Evolutionary conservation across 2,888 invertebrate genomes (phyloP), one percentile per base, ranked within the genome.

Genomic region (Polymixis flavicincta): DNA sequence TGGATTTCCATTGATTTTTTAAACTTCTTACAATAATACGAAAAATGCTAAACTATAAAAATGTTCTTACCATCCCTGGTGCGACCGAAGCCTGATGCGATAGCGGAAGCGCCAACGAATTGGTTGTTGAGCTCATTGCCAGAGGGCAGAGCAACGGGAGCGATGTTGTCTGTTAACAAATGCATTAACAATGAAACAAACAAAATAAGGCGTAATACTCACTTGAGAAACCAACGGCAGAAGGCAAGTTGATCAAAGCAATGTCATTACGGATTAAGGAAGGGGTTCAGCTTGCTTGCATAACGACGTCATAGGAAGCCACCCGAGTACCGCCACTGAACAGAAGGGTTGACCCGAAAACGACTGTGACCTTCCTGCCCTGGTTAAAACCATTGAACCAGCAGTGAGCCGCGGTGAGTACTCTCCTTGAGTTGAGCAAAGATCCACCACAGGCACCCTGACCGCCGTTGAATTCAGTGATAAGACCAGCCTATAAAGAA

Each of bases 231-330:
- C 71, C 0, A 1, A 92, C 87, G 5, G 61, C 0, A 2, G 6
- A 55, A 1, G 89, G 82, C 32, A 94, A 69, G 32, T 79, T 85
- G 54, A 93, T 87, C 0, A 94, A 77, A 48, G 91, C 94, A 25
- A 95, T 81, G 71, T 95, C 95, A 74, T 94, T 93, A 45, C 91
- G 89, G 37, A 82, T 80, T 4, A 87, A 73, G 0, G 11, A 0
- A 0, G 94, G 93, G 13, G 50, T 73, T 93, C 92, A 95, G 73
- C 80, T 87, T 6, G 87, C 85, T 72, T 95, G 95, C 76, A 86
- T 78, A 11, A 77, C 82, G 2, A 94, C 86, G 1, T 70, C 80
- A 42, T 86, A 89, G 9, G 92, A 85, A 2, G 84, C 63, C 0
- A 91, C 0, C 45, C 66, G 59, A 4, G 37, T 64, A 57, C 81